Base-by-base conservation (phyloP, 2,888 invertebrate species). In the Bugula neritina region DNA sequence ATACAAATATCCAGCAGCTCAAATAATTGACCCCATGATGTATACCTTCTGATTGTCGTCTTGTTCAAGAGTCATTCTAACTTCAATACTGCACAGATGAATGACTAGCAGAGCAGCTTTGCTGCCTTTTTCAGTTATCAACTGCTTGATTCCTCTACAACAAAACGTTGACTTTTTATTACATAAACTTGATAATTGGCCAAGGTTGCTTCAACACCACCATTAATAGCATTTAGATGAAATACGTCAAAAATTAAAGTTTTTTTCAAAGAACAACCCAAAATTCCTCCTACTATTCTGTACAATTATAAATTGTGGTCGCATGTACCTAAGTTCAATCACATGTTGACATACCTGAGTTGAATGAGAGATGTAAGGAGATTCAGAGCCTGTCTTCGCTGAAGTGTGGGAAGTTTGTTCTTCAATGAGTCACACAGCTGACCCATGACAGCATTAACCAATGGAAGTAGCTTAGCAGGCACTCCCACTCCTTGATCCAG, bases 21-120 rank as follows among this genome's bases (percentile, higher is more conserved):
- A 17, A 43, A 5, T 10, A 43, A 43, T 43, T 43, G 17, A 43
- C 43, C n/a, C n/a, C n/a, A n/a, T n/a, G n/a, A n/a, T n/a, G n/a
- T 25, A 57, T 35, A 84, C 80, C 77, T 91, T 89, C 82, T 92
- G 91, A 76, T 93, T 87, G 3, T 80, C 76, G 79, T 91, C 90
- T 76, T 93, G 92, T 80, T 95, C 95, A 75, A 95, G 86, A 77
- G 93, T 92, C 94, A 96, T 94, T 79, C 94, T 89, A 0, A 95
- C 91, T 87, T 96, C 95, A 80, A 95, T 92, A 71, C 93, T 92
- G 78, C 92, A 90, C 72, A 96, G 86, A 82, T 95, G 94, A 72
- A 94, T 89, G 31, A 92, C 84, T 17, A 94, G 85, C 27, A 94
- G 86, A 79, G 93, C 91, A 79, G 92, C 90, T 84, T 92, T 91